These are phyloP conservation scores for Ctenomys sociabilis DNA, from an alignment of 2,113 vertebrate genomes.

Conservation along the genomic window DNA sequence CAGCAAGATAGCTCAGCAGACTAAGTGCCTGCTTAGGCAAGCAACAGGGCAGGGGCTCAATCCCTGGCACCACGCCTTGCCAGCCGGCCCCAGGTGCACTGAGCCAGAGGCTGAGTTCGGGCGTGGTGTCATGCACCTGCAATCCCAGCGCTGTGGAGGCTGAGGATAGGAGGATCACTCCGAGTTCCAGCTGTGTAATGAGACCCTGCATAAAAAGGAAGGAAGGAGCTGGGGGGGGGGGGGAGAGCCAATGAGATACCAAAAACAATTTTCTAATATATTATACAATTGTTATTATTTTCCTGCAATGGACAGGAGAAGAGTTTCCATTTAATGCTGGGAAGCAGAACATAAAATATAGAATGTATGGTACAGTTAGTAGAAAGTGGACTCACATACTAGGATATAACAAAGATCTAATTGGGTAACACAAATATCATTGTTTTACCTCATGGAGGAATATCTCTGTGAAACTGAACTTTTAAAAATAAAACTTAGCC, in stretches of 20 bases:
- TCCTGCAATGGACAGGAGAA: neutral
- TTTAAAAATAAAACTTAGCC: neutral
- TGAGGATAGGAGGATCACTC: too few species aligned
- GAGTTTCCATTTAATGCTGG: neutral
- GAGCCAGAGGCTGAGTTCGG: too few species aligned
- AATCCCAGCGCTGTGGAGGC: too few species aligned
- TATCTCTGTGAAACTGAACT: neutral
- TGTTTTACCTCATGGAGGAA: neutral
- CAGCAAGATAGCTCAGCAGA: too few species aligned
- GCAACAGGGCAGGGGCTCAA: too few species aligned
- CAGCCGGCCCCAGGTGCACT: too few species aligned
- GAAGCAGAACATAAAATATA: neutral
- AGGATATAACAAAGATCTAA: neutral
- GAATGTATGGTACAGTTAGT: neutral
- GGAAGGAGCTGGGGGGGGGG: too few species aligned
- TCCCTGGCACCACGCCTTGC: too few species aligned
- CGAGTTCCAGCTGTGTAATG: too few species aligned
- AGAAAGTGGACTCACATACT: neutral
- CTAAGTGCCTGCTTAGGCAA: too few species aligned
- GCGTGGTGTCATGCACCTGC: too few species aligned
- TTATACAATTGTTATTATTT: neutral
- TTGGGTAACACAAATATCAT: neutral
- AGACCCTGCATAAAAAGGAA: too few species aligned
- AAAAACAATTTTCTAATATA: neutral
- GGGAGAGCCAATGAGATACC: neutral